A percentile compares a stretch with the other conserved stretches of the same genome.
Conservation (phyloP, 2,888 invertebrate genomes). For the Gasteruption jaculator region DNA sequence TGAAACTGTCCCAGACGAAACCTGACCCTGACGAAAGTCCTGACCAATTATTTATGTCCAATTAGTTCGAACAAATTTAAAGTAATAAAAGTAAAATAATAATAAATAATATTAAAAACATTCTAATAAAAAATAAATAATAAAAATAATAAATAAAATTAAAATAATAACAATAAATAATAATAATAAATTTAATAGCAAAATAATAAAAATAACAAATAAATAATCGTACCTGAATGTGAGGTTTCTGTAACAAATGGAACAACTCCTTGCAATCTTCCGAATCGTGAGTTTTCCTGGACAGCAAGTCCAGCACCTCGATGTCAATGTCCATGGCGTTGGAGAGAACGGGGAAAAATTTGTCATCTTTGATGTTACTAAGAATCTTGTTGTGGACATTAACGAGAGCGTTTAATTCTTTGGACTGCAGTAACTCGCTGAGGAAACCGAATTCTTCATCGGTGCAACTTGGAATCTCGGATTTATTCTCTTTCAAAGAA, state of each 20-base stretch:
- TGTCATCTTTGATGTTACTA: constrained; percentile 78
- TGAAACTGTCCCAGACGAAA: not conserved
- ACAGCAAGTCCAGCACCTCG: constrained; percentile 76
- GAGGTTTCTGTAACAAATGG: constrained; percentile 76
- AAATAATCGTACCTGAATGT: constrained; percentile 68
- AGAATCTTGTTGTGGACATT: constrained; percentile 88
- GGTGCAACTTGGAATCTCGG: constrained; percentile 63
- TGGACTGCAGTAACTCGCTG: constrained; percentile 77
- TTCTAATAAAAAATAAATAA: not conserved
- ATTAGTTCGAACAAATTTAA: too few relatives aligned
- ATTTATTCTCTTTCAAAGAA: constrained; percentile 77
- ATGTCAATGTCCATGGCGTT: constrained; percentile 71
- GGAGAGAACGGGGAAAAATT: constrained; percentile 77
- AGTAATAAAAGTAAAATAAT: constrained; percentile 6
- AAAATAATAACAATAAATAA: not conserved
- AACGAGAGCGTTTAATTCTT: constrained; percentile 83
- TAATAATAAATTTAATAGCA: not conserved
- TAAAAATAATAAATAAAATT: not conserved
- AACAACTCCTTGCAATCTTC: constrained; percentile 77
- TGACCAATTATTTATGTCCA: not conserved
- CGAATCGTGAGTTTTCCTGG: constrained; percentile 63
- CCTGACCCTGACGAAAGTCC: not conserved
- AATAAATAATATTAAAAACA: not conserved
- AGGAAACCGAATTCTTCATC: constrained; percentile 86
- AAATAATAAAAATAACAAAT: not conserved